These are phyloP conservation scores for Sakesphorus luctuosus DNA, from an alignment of 2,113 vertebrate species.

Conservation along the genomic window DNA sequence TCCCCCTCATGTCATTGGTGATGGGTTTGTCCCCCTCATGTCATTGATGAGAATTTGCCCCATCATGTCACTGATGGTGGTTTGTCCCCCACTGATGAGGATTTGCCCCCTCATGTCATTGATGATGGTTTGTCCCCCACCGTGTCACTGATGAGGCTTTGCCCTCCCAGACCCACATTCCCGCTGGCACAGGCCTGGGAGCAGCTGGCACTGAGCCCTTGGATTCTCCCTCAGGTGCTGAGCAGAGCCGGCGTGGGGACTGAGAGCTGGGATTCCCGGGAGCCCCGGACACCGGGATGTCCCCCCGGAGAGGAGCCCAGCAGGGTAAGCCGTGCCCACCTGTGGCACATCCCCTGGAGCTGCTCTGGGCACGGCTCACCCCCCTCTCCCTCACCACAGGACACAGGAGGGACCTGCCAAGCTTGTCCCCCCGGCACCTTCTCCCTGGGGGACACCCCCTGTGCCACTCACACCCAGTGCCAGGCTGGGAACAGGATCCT, in stretches of 20 bases:
- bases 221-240: slow-evolving; percentile 35
- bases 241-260: slow-evolving; percentile 47
- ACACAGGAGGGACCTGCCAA: slow-evolving; percentile 68
- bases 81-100: neutral
- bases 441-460: slow-evolving; percentile 75
- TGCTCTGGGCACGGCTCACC: rapidly evolving
- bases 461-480: slow-evolving; percentile 80
- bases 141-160: too few relatives aligned
- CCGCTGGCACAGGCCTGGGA: neutral
- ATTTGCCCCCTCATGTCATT: neutral
- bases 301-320: slow-evolving; percentile 84
- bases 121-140: neutral
- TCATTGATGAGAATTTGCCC: neutral
- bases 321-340: slow-evolving; percentile 73
- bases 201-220: neutral
- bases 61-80: too few relatives aligned
- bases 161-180: rapidly evolving
- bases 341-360: rapidly evolving
- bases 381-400: slow-evolving; percentile 42
- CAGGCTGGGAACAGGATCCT: slow-evolving; percentile 65
- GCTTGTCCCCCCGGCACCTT: slow-evolving; percentile 83
- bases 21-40: neutral
- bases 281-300: slow-evolving; percentile 58
- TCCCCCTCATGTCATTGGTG: neutral
- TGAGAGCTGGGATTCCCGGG: slow-evolving; percentile 64